Evolutionary conservation across 1,140 invertebrate species (phyloP), one percentile per base, ranked within the genome.

Genomic region (Melanaphis sacchari): DNA sequence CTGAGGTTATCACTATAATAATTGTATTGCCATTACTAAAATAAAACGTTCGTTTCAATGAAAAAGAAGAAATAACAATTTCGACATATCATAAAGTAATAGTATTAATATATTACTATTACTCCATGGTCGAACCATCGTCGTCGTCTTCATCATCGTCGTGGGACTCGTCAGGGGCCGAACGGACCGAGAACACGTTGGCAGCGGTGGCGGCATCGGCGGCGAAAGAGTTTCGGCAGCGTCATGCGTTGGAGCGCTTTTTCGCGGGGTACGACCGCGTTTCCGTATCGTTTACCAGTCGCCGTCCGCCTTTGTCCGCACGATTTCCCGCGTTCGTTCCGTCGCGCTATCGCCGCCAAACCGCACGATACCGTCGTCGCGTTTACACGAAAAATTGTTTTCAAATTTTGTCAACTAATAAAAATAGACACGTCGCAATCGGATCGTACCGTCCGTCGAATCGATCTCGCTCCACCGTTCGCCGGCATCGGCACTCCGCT

Each of bases 271-370:
- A 38, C 81, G 8, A 49, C 90, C 66, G 90, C 90, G 41, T 91
- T 91, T 91, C 76, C 91, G 91, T 93, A 93, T 52, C 91, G 91
- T 85, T 93, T 93, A 85, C 46, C 52, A 93, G 91, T 93, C 81
- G 91, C 26, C 91, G 66, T 43, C 18, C 36, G 91, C 81, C 43
- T 5, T 54, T 24, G 81, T 8, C 15, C 91, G 91, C 91, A 41
- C 91, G 81, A 36, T 93, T 41, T 49, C 22, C 81, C 81, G 46
- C 91, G 59, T 76, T 91, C 90, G 66, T 91, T 41, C 66, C 90
- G 76, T 91, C 26, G 36, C 43, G 89, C 31, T 43, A 31, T 11
- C 24, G 26, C 36, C 46, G 46, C 22, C n/a, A 87, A 87, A 46
- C 6, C 87, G n/a, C 18, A 41, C 41, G 84, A 41, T 18, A 76